Percentiles rank a stretch among this genome's conserved stretches.
Conservation (phyloP, 23 tunicate species). For the Halocynthia aurantium region DNA sequence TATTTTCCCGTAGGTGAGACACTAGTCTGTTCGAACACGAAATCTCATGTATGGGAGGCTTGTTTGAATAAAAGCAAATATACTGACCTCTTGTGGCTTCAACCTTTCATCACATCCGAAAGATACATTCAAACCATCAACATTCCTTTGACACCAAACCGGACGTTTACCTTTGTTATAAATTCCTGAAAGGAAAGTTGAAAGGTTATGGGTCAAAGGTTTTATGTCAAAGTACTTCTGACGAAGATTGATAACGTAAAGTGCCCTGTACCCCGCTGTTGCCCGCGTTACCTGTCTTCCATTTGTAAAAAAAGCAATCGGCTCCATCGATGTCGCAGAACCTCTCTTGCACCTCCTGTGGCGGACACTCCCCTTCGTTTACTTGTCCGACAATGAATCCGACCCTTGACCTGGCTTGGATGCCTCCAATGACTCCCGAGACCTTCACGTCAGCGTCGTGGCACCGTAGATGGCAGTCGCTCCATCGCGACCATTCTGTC, state of each 20-base stretch:
- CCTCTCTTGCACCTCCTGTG: conserved; percentile 31
- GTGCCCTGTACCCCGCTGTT: no score
- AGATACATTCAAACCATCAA: conserved; percentile 35
- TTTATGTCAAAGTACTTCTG: background rate
- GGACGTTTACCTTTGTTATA: conserved; percentile 24
- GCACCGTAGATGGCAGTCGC: conserved; percentile 68
- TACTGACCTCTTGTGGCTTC: conserved; percentile 39
- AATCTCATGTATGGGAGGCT: conserved; percentile 7
- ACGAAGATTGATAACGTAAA: background rate
- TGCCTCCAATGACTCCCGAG: conserved; percentile 1
- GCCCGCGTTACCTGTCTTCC: conserved; percentile 26
- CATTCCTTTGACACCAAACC: conserved; percentile 48
- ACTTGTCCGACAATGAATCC: conserved; percentile 34
- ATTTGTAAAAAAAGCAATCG: conserved; percentile 41
- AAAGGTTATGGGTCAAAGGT: no score
- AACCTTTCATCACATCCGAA: conserved; percentile 37
- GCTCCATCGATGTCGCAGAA: conserved; percentile 20
- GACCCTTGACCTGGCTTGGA: conserved; percentile 45
- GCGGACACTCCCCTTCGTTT: conserved; percentile 17
- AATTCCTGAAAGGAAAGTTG: background rate
- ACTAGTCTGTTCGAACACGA: background rate
- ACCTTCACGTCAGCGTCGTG: background rate
- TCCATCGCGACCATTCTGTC: conserved; percentile 73
- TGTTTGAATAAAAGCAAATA: background rate
- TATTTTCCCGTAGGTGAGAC: background rate